These are phyloP conservation scores for Drosophila rubida DNA, from an alignment of 2,888 invertebrate species.

Conservation along the genomic window DNA sequence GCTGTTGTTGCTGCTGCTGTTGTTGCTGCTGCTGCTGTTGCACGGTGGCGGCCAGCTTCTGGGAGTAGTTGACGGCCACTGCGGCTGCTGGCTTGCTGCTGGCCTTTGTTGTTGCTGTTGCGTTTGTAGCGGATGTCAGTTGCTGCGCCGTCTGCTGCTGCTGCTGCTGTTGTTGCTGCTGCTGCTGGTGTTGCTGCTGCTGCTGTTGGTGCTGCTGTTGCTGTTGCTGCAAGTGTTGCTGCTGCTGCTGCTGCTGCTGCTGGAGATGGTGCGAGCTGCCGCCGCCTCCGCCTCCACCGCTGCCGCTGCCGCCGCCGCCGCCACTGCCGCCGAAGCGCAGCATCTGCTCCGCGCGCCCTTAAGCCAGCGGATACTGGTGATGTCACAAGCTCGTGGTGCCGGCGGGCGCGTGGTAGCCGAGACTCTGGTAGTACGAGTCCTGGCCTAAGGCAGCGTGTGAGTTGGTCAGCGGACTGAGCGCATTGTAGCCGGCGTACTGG, in stretches of 20 bases:
- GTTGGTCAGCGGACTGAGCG: conserved; percentile 87
- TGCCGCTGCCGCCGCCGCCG: conserved; percentile 5
- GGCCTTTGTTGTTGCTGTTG: conserved; percentile 59
- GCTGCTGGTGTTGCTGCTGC: conserved; percentile 63
- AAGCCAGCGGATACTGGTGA: conserved; percentile 93
- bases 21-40: conserved; percentile 63
- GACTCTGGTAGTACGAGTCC: conserved; percentile 93
- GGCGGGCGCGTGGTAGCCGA: conserved; percentile 90
- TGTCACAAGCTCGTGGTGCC: conserved; percentile 96
- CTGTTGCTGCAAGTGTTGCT: conserved; percentile 55
- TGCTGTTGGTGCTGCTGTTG: conserved; percentile 59
- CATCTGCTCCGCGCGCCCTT: conserved; percentile 86
- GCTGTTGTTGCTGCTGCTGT: conserved; percentile 67
- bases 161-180: conserved; percentile 46
- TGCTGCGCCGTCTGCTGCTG: conserved; percentile 74
- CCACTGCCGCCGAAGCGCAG: conserved; percentile 73
- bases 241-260: conserved; percentile 60
- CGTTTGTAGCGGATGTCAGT: conserved; percentile 73
- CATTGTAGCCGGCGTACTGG: conserved; percentile 88
- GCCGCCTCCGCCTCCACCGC: neutral
- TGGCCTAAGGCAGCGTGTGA: conserved; percentile 88
- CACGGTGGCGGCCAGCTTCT: conserved; percentile 63
- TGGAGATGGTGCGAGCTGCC: conserved; percentile 47
- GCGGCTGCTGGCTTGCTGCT: conserved; percentile 72
- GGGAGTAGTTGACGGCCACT: conserved; percentile 68